Evolutionary conservation across 2,888 invertebrate species (phyloP).

Genomic region (Phania funesta): DNA sequence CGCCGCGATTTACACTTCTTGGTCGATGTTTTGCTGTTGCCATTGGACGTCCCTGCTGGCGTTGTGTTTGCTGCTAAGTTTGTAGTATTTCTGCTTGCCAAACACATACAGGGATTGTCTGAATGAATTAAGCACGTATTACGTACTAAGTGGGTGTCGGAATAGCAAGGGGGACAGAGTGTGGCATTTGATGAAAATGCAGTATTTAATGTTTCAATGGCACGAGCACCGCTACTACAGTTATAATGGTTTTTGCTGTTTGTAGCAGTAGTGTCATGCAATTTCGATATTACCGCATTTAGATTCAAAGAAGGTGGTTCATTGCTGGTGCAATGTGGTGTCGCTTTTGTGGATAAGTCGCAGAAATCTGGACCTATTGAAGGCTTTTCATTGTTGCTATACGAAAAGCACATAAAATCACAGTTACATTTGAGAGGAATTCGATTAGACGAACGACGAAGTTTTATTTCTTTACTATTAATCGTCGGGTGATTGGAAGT

Average conservation of each 20-base stretch:
- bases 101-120: slow-evolving; percentile 64
- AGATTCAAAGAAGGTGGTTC: slow-evolving; percentile 9
- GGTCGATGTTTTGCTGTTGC: slow-evolving; percentile 63
- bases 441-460: slow-evolving; percentile 77
- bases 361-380: slow-evolving; percentile 15
- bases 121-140: slow-evolving; percentile 62
- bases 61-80: slow-evolving; percentile 40
- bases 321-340: slow-evolving; percentile 45
- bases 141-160: slow-evolving; percentile 12
- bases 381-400: slow-evolving; percentile 28
- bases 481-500: background rate
- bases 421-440: slow-evolving; percentile 73
- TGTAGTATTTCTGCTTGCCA: slow-evolving; percentile 57
- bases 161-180: background rate
- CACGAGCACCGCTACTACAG: slow-evolving; percentile 23
- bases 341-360: slow-evolving; percentile 31
- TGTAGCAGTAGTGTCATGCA: background rate
- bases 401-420: slow-evolving; percentile 15
- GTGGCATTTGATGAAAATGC: slow-evolving; percentile 32
- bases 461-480: slow-evolving; percentile 46
- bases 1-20: slow-evolving; percentile 80
- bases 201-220: slow-evolving; percentile 44
- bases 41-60: slow-evolving; percentile 38
- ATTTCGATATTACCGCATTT: background rate
- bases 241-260: background rate